Evolutionary conservation across 2,888 invertebrate genomes (phyloP), one percentile per base, ranked within the genome.

Genomic region (Gasteruption jaculator): DNA sequence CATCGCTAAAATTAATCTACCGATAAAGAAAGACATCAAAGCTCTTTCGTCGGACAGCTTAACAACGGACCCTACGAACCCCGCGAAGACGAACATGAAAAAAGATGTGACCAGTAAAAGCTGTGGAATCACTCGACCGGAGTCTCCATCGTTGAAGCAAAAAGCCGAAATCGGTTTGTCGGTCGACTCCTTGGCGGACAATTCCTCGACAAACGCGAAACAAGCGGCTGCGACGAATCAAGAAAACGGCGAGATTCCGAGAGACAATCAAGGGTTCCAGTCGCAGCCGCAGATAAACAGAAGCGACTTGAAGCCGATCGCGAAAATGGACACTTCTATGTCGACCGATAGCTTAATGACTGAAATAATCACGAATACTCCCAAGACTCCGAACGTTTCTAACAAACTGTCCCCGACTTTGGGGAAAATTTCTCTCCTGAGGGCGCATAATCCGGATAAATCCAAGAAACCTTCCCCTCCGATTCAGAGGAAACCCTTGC

Each of bases 31-130:
- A 24, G 71, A 65, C 16, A 54, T 60, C 6, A 72, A 71, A 41
- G 70, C 72, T 5, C 64, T 74, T 46, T 76, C 77, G 2, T 75
- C 74, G 27, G 76, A 77, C 50, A 77, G 76, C 51, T 57, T 76
- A n/a, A 71, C 73, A 1, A 73, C 74, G 2, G n/a, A n/a, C n/a
- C n/a, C n/a, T n/a, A 56, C 65, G 3, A 74, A 74, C 24, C 43
- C 43, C 4, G 40, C 38, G 16, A 60, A 54, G 48, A 30, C 40
- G 1, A 54, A 41, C 10, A 53, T 46, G 6, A 65, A 63, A 30
- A 62, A 59, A 38, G 60, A 62, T 11, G 44, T 45, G 34, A 44
- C 46, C 10, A 71, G 70, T 38, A 69, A 68, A 42, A 72, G 71
- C 34, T 66, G 64, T 21, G 67, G 67, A 1, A 68, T 71, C 18